These are phyloP conservation scores for Echinometra lucunter DNA, from an alignment of 53 echinoderm and acorn worm genomes.

Conservation along the genomic window DNA sequence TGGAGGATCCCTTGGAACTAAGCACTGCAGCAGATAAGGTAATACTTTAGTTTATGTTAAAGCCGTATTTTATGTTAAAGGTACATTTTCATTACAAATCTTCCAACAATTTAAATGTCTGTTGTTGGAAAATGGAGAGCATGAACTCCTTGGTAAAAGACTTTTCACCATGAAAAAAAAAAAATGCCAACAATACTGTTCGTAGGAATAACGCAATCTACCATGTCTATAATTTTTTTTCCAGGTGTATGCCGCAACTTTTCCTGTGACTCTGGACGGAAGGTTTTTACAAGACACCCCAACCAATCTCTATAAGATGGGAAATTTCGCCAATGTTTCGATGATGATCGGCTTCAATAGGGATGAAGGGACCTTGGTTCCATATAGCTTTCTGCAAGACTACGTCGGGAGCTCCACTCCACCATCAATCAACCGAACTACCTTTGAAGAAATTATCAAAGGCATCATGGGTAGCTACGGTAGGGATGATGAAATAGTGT, in stretches of 20 bases:
- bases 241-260: neutral
- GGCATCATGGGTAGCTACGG: neutral
- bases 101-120: too few species aligned
- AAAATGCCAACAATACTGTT: neutral
- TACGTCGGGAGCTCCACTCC: neutral
- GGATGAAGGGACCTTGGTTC: slow-evolving; percentile 58
- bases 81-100: too few species aligned
- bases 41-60: too few species aligned
- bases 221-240: neutral
- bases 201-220: too few species aligned
- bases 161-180: too few species aligned
- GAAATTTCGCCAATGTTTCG: slow-evolving; percentile 24
- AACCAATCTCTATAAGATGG: slow-evolving; percentile 54
- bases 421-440: neutral
- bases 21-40: too few species aligned
- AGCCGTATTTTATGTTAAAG: too few species aligned
- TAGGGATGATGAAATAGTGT: slow-evolving; percentile 55
- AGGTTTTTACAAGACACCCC: slow-evolving; percentile 74
- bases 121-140: too few species aligned
- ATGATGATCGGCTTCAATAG: slow-evolving; percentile 64
- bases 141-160: too few species aligned
- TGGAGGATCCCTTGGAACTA: too few species aligned
- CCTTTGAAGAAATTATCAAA: neutral
- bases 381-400: neutral
- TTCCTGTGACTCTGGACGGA: slow-evolving; percentile 70